These are phyloP conservation scores for Eudasyphora cyanicolor DNA, from an alignment of 2,888 invertebrate genomes.

Conservation along the genomic window DNA sequence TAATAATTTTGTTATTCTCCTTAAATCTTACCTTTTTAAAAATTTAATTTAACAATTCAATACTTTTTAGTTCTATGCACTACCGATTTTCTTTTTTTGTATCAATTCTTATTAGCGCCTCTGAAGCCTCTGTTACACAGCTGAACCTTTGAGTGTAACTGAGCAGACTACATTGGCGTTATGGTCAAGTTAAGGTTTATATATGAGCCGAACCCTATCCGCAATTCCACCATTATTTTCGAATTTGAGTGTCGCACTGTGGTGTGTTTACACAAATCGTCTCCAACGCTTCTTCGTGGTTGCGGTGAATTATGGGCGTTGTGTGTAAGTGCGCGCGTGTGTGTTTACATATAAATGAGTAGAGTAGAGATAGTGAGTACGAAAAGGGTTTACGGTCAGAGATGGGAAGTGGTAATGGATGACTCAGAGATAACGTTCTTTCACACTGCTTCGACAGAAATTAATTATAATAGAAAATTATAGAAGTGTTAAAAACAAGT, in stretches of 20 bases:
- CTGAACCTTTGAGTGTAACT: constrained; percentile 75
- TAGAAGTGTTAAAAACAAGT: too few species aligned
- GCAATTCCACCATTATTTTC: too few species aligned
- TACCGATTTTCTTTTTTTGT: constrained; percentile 50
- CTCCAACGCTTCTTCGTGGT: too few species aligned
- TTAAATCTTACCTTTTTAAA: constrained; percentile 59
- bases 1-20: constrained; percentile 9
- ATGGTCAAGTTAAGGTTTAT: constrained; percentile 71
- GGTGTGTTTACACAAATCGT: constrained; percentile 38
- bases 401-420: constrained; percentile 37
- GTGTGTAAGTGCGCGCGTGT: background rate
- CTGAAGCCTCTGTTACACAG: constrained; percentile 69
- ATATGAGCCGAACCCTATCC: constrained; percentile 68
- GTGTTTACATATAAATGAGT: background rate
- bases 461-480: too few species aligned
- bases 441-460: too few species aligned
- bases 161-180: constrained; percentile 72
- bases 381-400: constrained; percentile 30
- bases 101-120: constrained; percentile 52
- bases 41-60: constrained; percentile 50
- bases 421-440: too few species aligned
- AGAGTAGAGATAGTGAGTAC: background rate
- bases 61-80: constrained; percentile 43
- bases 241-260: constrained; percentile 24
- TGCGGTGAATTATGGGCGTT: constrained; percentile 42